Evolutionary conservation across 1,140 invertebrate genomes (phyloP), one percentile per base, ranked within the genome.

Genomic region (Pseudomyrmex cubaensis): DNA sequence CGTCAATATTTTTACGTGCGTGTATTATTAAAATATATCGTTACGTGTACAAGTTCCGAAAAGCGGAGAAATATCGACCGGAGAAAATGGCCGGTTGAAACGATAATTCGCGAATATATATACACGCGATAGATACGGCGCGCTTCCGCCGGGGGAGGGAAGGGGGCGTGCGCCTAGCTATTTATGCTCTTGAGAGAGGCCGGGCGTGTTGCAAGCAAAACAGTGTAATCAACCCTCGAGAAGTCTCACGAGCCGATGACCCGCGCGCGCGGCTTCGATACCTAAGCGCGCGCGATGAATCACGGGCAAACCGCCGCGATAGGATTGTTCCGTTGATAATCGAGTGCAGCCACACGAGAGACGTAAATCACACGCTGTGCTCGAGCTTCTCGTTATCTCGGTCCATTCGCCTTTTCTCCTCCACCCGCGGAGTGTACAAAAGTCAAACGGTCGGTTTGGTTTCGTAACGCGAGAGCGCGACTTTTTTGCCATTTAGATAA

Each of bases 211-310:
- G 72, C 35, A 35, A 35, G 83, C 54, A 63, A 73, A 87, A 87
- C 74, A 63, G 48, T 78, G 73, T 80, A 80, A 80, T 74, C 82
- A 62, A 48, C 44, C 22, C 80, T 20, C 35, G 82, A 44, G 61
- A 67, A 84, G 87, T 87, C 86, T 87, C 86, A 80, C 82, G 63
- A 80, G 74, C 82, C 46, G 86, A 69, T 87, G 82, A 83, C 76
- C 76, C 44, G 54, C 59, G 57, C 3, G 25, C 25, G 35, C 35
- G 35, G 35, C 35, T 35, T 35, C 35, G 35, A 35, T 35, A 35
- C 70, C 78, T 67, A 48, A 61, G 44, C 78, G 66, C 78, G 66
- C 57, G 35, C 73, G 86, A 74, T 80, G 74, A 87, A 87, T 87
- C 82, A 80, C 56, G 64, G 8, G 50, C 66, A 17, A 13, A 48